A percentile compares a stretch with the other conserved stretches of the same genome.
Conservation (phyloP, 2,888 invertebrate genomes). For the Melikaiella ostensackeni region DNA sequence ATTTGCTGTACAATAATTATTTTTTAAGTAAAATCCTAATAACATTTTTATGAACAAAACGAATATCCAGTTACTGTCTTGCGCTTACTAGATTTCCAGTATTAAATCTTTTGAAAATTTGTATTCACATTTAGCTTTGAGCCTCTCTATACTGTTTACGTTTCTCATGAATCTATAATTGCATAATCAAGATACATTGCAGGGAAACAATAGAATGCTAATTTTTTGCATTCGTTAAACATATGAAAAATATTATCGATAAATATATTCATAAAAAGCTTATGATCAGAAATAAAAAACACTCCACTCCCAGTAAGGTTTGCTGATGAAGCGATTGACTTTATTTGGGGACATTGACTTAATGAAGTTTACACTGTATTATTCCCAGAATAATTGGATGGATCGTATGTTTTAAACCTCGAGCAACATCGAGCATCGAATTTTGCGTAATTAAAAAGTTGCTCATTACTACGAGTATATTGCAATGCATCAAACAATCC, state of each 20-base stretch:
- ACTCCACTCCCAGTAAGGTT: not conserved
- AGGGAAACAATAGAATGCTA: not conserved
- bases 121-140: not conserved
- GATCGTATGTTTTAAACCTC: conserved; percentile 21
- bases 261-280: not conserved
- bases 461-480: conserved; percentile 19
- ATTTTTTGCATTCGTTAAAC: not conserved
- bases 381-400: conserved; percentile 32
- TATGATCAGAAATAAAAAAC: not conserved
- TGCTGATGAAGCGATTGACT: conserved; percentile 1
- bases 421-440: not conserved
- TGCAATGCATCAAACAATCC: not conserved
- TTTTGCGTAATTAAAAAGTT: conserved; percentile 32
- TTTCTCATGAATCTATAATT: not conserved
- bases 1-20: not conserved
- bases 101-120: not conserved
- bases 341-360: conserved; percentile 3
- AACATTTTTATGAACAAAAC: not conserved
- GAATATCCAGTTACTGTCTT: too few relatives aligned
- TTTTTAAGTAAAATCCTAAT: not conserved
- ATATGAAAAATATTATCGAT: not conserved
- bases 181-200: not conserved
- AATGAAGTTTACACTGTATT: conserved; percentile 9
- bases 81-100: too few relatives aligned
- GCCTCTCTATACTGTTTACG: not conserved